Evolutionary conservation across 2,888 invertebrate genomes (phyloP), one percentile per base, ranked within the genome.

Genomic region (Polietes domitor): DNA sequence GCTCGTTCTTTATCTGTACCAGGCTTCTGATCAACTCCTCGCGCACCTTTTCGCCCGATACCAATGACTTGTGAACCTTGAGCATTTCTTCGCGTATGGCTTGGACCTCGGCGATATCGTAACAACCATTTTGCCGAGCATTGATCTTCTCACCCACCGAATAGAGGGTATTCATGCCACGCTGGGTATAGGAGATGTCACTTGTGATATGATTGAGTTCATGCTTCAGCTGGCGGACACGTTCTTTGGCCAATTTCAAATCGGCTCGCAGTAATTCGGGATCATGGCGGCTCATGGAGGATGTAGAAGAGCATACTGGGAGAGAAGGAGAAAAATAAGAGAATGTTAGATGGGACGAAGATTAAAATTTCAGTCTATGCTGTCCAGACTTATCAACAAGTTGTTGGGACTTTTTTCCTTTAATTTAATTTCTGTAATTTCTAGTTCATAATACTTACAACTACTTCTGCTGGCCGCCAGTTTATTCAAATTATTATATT

Each of bases 71-170:
- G 92, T 98, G 98, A 87, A 98, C 97, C 92, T 98, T 97, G 86
- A 96, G 95, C 88, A 99, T 94, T 92, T 98, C 98, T 74, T 96
- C 96, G 94, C 98, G 96, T 82, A 99, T 98, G n/a, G 98, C 98
- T 92, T 98, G 97, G 15, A 98, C 98, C 93, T 99, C 98, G 50
- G 96, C 96, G 88, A 98, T 96, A 91, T 97, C 98, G 92, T 98
- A 98, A 91, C 97, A 97, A 65, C 97, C 96, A 72, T 95, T 95
- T 91, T 97, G 95, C 87, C 96, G 96, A 24, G 96, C 94, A 90
- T 95, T 96, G 88, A 98, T 93, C 94, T 94, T 98, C 97, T 91
- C 91, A 37, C 91, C 91, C 76, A 91, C 91, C 19, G 92, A 96
- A 82, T 97, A 95, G 73, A 98, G 94, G 1, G 98, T 98, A 89